phyloP scores from a whole-genome alignment of 2,888 invertebrate species.

The Drosophila mercatorum region DNA sequence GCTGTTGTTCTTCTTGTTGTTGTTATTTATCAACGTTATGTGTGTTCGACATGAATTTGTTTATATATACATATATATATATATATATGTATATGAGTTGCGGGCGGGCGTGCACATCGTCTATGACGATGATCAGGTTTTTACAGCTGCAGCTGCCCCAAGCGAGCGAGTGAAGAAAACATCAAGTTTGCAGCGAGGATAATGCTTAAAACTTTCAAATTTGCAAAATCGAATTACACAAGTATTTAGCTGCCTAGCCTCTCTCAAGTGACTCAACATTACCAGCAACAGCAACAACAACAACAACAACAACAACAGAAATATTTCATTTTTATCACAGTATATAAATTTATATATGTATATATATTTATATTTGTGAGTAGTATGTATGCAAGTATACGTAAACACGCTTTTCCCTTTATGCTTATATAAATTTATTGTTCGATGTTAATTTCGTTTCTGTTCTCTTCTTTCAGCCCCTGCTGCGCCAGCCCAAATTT shows the following conservation, averaged over 20 bases:
- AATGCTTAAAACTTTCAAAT: slow-evolving; percentile 15
- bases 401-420: slow-evolving; percentile 5
- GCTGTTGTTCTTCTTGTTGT: slow-evolving; percentile 30
- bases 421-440: slow-evolving; percentile 1
- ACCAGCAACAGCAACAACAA: not conserved
- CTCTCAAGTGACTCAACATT: slow-evolving; percentile 20
- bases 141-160: slow-evolving; percentile 47
- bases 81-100: slow-evolving; percentile 32
- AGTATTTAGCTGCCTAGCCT: not conserved
- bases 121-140: slow-evolving; percentile 55
- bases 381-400: not conserved
- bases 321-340: too few relatives aligned
- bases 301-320: not conserved
- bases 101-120: slow-evolving; percentile 45
- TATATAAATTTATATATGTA: not conserved
- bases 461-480: slow-evolving; percentile 6
- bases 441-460: not conserved
- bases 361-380: not conserved
- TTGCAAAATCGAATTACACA: not conserved
- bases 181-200: slow-evolving; percentile 15
- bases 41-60: slow-evolving; percentile 15
- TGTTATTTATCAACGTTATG: slow-evolving; percentile 49
- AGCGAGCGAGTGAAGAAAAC: slow-evolving; percentile 9
- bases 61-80: slow-evolving; percentile 1
- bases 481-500: slow-evolving; percentile 33